These are phyloP conservation scores for Aleiodes testaceus DNA, from an alignment of 2,888 invertebrate species.

Conservation along the genomic window DNA sequence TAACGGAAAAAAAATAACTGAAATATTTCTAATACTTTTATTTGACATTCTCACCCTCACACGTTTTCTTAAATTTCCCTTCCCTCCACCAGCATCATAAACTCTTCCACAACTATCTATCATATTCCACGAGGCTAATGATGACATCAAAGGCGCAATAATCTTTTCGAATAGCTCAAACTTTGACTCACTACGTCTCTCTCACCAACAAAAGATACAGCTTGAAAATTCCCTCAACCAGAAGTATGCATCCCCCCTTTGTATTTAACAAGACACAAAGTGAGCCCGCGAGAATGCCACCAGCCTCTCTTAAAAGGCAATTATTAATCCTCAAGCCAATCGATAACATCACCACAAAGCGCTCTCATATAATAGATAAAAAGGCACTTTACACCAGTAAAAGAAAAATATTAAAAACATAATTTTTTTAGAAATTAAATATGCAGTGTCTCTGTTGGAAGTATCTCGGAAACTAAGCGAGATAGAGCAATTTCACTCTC, in stretches of 20 bases:
- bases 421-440: too few species aligned
- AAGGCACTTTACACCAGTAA: background rate
- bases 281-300: constrained; percentile 49
- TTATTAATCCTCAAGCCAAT: constrained; percentile 70
- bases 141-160: constrained; percentile 35
- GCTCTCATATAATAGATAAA: constrained; percentile 33
- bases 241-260: constrained; percentile 37
- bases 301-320: constrained; percentile 58
- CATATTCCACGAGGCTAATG: constrained; percentile 12
- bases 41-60: background rate
- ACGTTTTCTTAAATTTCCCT: background rate
- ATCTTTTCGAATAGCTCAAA: constrained; percentile 27
- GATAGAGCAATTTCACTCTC: too few species aligned
- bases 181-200: constrained; percentile 14
- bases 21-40: background rate
- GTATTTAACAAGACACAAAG: constrained; percentile 47
- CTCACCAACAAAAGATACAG: constrained; percentile 5
- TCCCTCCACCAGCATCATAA: background rate
- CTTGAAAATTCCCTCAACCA: constrained; percentile 48
- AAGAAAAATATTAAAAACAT: too few species aligned
- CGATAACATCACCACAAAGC: constrained; percentile 68
- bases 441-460: too few species aligned
- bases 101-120: constrained; percentile 24
- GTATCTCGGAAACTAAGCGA: too few species aligned
- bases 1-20: background rate